Evolutionary conservation across 2,113 vertebrate genomes (phyloP), one percentile per base, ranked within the genome.

Genomic region (Muntiacus reevesi): DNA sequence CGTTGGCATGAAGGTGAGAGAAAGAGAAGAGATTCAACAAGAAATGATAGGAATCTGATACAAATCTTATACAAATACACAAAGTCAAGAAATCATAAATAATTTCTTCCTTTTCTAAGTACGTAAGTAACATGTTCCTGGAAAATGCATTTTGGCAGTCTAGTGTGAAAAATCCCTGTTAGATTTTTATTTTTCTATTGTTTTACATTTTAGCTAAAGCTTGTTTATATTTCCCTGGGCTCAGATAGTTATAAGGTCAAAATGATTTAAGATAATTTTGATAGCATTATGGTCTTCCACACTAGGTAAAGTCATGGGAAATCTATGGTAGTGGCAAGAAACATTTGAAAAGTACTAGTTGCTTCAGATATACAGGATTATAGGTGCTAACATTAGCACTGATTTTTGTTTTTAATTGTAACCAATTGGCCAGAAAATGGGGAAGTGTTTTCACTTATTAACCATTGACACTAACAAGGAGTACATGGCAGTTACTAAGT

Each of bases 341-440:
- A 67, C 54, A 7, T 71, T 87, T 92, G 33, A 57, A 76, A 94
- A 59, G 7, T 36, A 40, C 19, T 47, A 19, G 33, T 59, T 83
- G 33, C 12, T 81, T 91, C 36, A 13, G 0, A 2, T 43, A 43
- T 3, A 6, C 4, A 27, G 3, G 23, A 4, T 67, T 55, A 27
- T 7, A 74, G 27, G 21, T 87, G 9, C 17, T 10, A 64, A 0
- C 2, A 1, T 50, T 28, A 45, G 0, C 71, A 64, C 0, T n/a
- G 25, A 15, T 50, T 81, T 95, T 74, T 89, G 17, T 90, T n/a
- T 7, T 54, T 67, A 36, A 21, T 84, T 62, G 16, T 28, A 16
- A 33, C 5, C 14, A n/a, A 14, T 6, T 57, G 25, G 3, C 9
- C 82, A 93, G 23, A 74, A 55, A 86, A 81, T 74, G 19, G 1